Evolutionary conservation across 2,888 invertebrate genomes (phyloP).

Genomic region (Philonicus albiceps): DNA sequence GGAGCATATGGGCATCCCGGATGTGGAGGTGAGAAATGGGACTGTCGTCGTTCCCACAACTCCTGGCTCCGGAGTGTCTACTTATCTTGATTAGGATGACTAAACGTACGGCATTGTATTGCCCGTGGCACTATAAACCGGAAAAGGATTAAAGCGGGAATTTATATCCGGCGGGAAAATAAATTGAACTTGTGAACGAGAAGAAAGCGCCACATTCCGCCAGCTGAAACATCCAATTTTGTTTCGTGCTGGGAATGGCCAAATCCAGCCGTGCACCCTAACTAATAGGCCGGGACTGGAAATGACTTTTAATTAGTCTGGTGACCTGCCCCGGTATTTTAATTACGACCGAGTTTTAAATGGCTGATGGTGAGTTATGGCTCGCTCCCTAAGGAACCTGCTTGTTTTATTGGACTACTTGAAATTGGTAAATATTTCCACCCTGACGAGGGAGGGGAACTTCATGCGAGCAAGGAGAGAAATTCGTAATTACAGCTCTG

Average conservation of each 20-base stretch:
- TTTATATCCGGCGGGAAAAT: conserved; percentile 31
- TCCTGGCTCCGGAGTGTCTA: conserved; percentile 2
- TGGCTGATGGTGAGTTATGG: conserved; percentile 26
- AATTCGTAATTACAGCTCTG: background rate
- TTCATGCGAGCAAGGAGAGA: background rate
- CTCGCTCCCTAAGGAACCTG: background rate
- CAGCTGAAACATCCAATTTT: conserved; percentile 25
- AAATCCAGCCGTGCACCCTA: conserved; percentile 1
- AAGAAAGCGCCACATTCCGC: conserved; percentile 5
- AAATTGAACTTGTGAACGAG: conserved; percentile 24
- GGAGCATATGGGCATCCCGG: background rate
- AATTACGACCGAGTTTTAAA: conserved; percentile 16
- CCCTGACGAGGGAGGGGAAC: background rate
- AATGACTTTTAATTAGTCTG: conserved; percentile 39
- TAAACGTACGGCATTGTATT: background rate
- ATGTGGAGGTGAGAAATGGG: conserved; percentile 15
- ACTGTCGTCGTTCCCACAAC: background rate
- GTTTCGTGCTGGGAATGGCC: conserved; percentile 4
- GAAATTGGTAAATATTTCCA: background rate
- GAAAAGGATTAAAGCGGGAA: conserved; percentile 34
- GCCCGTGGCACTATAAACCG: conserved; percentile 14
- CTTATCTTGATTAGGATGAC: conserved; percentile 37
- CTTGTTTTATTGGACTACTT: background rate
- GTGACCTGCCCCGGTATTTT: conserved; percentile 35
- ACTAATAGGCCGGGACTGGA: conserved; percentile 19